Evolutionary conservation across 2,113 vertebrate genomes (phyloP).

Genomic region (Choloepus hoffmanni): DNA sequence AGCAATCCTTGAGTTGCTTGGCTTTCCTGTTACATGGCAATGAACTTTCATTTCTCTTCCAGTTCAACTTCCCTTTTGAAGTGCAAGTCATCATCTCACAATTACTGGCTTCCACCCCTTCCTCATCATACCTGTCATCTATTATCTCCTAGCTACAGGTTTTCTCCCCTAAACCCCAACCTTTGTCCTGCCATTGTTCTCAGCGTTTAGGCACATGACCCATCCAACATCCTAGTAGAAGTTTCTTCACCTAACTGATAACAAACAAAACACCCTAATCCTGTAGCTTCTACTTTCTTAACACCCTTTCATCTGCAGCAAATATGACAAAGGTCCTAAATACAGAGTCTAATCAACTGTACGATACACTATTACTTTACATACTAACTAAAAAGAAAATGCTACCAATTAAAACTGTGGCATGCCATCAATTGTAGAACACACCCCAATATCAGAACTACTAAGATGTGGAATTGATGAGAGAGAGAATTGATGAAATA

Average conservation of each 20-base stretch:
- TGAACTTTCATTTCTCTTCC: no score
- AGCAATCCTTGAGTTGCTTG: no score
- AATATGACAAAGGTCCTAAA: background rate
- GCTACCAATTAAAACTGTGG: background rate
- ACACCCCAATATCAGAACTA: background rate
- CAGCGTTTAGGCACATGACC: background rate
- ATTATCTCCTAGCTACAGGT: background rate
- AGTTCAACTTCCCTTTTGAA: background rate
- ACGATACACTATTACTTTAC: background rate
- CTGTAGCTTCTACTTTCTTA: background rate
- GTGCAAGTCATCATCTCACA: background rate
- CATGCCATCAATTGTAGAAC: background rate
- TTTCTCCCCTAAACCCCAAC: background rate
- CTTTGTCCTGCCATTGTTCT: background rate
- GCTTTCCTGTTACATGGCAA: no score
- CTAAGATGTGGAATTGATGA: background rate
- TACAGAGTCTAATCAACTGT: no score
- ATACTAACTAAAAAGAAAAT: background rate
- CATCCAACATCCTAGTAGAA: background rate
- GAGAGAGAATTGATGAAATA: background rate
- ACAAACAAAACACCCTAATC: background rate
- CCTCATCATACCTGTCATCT: background rate
- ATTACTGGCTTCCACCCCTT: background rate
- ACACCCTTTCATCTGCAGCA: background rate
- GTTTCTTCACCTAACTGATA: background rate